These are phyloP conservation scores for Nephrotoma flavescens DNA, from an alignment of 2,888 invertebrate species.

Conservation along the genomic window DNA sequence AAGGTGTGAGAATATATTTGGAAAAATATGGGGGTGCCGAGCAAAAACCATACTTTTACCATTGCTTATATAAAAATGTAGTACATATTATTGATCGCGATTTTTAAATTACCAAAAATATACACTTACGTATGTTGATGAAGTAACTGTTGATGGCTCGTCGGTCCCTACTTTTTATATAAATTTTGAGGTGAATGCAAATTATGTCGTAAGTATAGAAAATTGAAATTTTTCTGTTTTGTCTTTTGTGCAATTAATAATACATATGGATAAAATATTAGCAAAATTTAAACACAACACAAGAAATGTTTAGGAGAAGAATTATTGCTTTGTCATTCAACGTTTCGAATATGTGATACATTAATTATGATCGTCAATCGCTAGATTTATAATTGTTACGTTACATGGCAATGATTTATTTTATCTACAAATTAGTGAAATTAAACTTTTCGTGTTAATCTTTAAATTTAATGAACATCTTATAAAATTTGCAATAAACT, in stretches of 20 bases:
- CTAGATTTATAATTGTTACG: neutral
- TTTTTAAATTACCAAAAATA: neutral
- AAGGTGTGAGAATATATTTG: no score
- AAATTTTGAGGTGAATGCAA: neutral
- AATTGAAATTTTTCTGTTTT: neutral
- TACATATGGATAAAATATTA: neutral
- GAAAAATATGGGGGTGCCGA: no score
- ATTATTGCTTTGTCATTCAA: neutral
- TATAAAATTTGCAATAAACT: no score
- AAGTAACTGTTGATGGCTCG: neutral
- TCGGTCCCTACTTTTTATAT: neutral
- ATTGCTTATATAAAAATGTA: no score
- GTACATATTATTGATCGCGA: neutral
- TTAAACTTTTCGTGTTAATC: no score
- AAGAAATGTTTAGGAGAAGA: neutral
- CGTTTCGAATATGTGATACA: neutral
- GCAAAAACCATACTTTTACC: no score
- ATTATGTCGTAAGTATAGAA: neutral
- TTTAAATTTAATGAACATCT: no score
- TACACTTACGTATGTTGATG: neutral
- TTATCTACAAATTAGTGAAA: neutral
- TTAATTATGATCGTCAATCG: neutral
- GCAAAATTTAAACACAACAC: neutral
- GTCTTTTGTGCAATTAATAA: neutral
- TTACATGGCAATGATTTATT: neutral